Conservation (phyloP, 2,113 vertebrate species). For the Lota lota region DNA sequence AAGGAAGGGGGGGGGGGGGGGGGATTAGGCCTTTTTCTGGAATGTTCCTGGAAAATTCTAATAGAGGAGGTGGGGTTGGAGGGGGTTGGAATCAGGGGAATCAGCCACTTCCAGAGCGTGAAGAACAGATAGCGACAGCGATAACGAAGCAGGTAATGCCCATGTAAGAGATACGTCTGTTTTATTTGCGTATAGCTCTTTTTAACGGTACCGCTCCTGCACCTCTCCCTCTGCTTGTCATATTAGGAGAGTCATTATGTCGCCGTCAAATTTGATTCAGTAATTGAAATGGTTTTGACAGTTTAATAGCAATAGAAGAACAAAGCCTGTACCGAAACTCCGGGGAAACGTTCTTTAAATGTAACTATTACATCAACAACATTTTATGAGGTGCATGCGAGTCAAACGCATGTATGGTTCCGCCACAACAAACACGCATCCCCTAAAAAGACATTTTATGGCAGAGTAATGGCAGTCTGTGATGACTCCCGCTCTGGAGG, state of each 20-base stretch:
- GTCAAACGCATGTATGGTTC: not conserved
- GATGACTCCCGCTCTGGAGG: conserved; percentile 2
- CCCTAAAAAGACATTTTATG: no score
- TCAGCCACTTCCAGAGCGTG: conserved; percentile 44
- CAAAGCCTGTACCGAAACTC: not conserved
- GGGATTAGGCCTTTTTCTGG: conserved; percentile 23
- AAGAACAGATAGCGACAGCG: conserved; percentile 55
- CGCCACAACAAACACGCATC: not conserved
- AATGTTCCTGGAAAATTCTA: conserved; percentile 53
- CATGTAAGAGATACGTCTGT: conserved; percentile 10
- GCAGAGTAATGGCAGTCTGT: conserved; percentile 2
- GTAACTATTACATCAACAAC: not conserved
- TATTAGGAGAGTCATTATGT: not conserved
- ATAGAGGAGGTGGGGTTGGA: not conserved
- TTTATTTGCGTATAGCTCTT: conserved; percentile 9
- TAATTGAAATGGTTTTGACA: not conserved
- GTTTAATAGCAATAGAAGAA: no score
- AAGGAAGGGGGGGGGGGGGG: conserved; percentile 21
- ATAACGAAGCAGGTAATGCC: conserved; percentile 51
- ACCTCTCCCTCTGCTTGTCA: not conserved
- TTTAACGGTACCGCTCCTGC: conserved; percentile 3
- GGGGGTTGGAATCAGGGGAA: conserved; percentile 14
- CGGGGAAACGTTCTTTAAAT: not conserved
- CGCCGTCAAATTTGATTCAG: not conserved
- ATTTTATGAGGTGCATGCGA: not conserved